These are phyloP conservation scores for Tiphia femorata DNA, from an alignment of 2,888 invertebrate species.

Conservation along the genomic window DNA sequence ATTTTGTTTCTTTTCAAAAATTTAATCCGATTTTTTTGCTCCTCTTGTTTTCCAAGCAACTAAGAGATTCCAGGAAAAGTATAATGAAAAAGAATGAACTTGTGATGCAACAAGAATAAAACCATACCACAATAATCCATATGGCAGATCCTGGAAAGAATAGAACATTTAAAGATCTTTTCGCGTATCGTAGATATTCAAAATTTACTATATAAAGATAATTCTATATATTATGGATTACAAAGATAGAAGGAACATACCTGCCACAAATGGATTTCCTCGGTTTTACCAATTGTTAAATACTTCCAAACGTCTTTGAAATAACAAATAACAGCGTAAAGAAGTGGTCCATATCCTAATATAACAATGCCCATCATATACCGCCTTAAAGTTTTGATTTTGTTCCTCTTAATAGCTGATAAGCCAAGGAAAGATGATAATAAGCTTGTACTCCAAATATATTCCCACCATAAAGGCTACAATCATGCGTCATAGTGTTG, in stretches of 20 bases:
- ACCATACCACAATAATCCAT: constrained; percentile 92
- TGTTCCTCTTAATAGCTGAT: constrained; percentile 88
- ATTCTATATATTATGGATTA: neutral
- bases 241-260: constrained; percentile 70
- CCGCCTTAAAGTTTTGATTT: constrained; percentile 79
- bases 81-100: constrained; percentile 88
- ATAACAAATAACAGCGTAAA: constrained; percentile 87
- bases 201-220: constrained; percentile 1
- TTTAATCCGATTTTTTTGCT: constrained; percentile 78
- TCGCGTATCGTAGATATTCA: neutral
- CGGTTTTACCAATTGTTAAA: constrained; percentile 77
- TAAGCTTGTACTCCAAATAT: constrained; percentile 90
- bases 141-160: constrained; percentile 83
- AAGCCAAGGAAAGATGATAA: constrained; percentile 87
- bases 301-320: constrained; percentile 88
- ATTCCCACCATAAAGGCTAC: constrained; percentile 92
- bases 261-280: constrained; percentile 85
- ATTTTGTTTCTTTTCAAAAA: too few relatives aligned
- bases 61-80: constrained; percentile 86
- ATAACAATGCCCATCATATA: constrained; percentile 85
- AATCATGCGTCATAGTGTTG: constrained; percentile 61
- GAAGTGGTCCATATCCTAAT: constrained; percentile 85
- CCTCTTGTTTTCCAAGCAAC: constrained; percentile 87
- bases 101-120: constrained; percentile 90
- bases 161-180: constrained; percentile 30